Percentiles rank a stretch among this genome's conserved stretches.
These are phyloP conservation scores for Stigmatopora argus DNA, from an alignment of 2,113 vertebrate species.

Conservation along the genomic window DNA sequence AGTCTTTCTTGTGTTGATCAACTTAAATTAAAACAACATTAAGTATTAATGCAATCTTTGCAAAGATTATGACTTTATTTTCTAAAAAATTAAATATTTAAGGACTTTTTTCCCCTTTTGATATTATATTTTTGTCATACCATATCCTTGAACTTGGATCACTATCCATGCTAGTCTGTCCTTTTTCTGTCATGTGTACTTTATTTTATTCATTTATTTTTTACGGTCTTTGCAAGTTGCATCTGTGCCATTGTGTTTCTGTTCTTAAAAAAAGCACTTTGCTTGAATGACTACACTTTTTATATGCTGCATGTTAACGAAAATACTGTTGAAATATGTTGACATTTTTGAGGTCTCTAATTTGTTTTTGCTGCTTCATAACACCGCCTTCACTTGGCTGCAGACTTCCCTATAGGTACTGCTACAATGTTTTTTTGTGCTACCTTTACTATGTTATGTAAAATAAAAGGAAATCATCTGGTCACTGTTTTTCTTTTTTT, in stretches of 20 bases:
- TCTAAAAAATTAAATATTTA: neutral
- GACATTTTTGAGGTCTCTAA: slow-evolving; percentile 15
- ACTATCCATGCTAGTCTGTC: neutral
- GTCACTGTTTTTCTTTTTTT: neutral
- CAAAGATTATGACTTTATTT: neutral
- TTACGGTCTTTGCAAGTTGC: slow-evolving; percentile 21
- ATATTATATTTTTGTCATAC: slow-evolving; percentile 7
- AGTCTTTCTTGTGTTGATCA: neutral
- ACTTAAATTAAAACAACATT: neutral
- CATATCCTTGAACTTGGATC: slow-evolving; percentile 18
- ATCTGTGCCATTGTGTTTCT: slow-evolving; percentile 18
- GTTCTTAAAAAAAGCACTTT: slow-evolving; percentile 1
- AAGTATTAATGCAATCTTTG: neutral
- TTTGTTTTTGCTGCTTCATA: slow-evolving; percentile 13
- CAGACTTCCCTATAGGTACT: slow-evolving; percentile 68
- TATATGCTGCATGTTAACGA: slow-evolving; percentile 19
- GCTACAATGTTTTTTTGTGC: slow-evolving; percentile 1
- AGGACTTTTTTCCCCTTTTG: neutral
- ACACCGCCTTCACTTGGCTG: slow-evolving; percentile 13
- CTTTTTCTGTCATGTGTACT: slow-evolving; percentile 11
- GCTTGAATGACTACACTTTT: slow-evolving; percentile 22
- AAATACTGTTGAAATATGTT: slow-evolving; percentile 1
- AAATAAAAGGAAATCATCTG: neutral
- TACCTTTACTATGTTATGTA: neutral
- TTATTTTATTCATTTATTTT: neutral